These are phyloP conservation scores for Pseudorasbora parva DNA, from an alignment of 2,113 vertebrate genomes.

Conservation along the genomic window DNA sequence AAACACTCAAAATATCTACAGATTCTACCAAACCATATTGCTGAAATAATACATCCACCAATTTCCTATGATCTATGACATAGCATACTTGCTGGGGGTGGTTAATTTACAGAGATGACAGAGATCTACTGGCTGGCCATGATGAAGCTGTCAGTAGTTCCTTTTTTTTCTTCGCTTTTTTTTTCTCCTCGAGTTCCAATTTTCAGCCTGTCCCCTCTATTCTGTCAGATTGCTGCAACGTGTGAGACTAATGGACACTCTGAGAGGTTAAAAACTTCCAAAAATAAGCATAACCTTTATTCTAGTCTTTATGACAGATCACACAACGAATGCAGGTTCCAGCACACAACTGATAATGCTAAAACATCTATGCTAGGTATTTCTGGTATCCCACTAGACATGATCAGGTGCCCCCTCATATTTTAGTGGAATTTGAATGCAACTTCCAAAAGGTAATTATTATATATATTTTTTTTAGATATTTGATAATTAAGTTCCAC, in stretches of 20 bases:
- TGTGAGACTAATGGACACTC: conserved; percentile 52
- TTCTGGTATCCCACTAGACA: conserved; percentile 9
- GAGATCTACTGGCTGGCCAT: conserved; percentile 50
- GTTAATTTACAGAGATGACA: conserved; percentile 58
- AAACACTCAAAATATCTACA: conserved; percentile 26
- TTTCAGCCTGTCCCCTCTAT: conserved; percentile 60
- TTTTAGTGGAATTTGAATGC: too few relatives aligned
- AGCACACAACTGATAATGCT: background rate
- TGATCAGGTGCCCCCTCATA: background rate
- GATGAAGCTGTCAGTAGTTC: conserved; percentile 51
- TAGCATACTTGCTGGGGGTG: conserved; percentile 51
- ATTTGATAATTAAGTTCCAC: background rate
- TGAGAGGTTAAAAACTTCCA: conserved; percentile 36
- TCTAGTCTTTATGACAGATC: conserved; percentile 3
- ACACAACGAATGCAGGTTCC: background rate
- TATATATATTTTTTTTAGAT: background rate
- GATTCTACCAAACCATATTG: background rate
- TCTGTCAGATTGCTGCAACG: conserved; percentile 40
- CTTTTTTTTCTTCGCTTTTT: conserved; percentile 6
- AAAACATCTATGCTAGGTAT: background rate
- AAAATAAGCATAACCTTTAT: conserved; percentile 41
- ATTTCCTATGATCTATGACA: conserved; percentile 54
- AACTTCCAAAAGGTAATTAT: too few relatives aligned
- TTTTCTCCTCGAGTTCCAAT: conserved; percentile 50
- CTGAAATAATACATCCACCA: conserved; percentile 46